Evolutionary conservation across 2,888 invertebrate species (phyloP), one percentile per base, ranked within the genome.

Genomic region (Blera fallax): DNA sequence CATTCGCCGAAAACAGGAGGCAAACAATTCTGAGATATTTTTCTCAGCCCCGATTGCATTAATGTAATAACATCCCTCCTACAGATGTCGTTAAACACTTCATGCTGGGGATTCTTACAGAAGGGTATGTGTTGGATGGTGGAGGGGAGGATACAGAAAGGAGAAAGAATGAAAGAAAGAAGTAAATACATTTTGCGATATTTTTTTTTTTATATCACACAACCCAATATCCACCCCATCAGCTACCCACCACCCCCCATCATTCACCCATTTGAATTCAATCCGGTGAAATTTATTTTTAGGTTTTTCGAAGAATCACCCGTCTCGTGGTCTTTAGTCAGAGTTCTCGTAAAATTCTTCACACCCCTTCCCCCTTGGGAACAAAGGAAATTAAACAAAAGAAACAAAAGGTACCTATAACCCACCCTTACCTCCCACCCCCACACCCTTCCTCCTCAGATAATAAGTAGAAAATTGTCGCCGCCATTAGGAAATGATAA

Each of bases 311-410:
- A 50, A 21, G 29, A 32, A n/a, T 21, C 48, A 32, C 18, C 18
- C n/a, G n/a, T n/a, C 6, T 24, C 58, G 58, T 40, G 21, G 6
- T 14, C 32, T 7, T 34, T 27, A 27, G 27, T 60, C 40, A 29
- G 29, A 18, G 45, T 18, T 27, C 14, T 16, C 5, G 27, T 7
- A 10, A 10, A 56, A 32, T 18, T 16, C 29, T 2, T 18, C 18
- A 29, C 64, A 48, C 32, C 21, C 21, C n/a, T n/a, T n/a, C n/a
- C n/a, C n/a, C n/a, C n/a, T n/a, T n/a, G n/a, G n/a, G 11, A 24
- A 48, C 50, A 65, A 50, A 65, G 48, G 24, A 50, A 45, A 65
- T 65, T 50, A 50, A 65, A 65, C 65, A 50, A 65, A 65, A 65
- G 64, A 34, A 65, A 65, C 64, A 65, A 65, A 50, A 65, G 65